A percentile compares a stretch with the other conserved stretches of the same genome.
These are phyloP conservation scores for Nerophis lumbriciformis DNA, from an alignment of 2,113 vertebrate species.

Conservation along the genomic window DNA sequence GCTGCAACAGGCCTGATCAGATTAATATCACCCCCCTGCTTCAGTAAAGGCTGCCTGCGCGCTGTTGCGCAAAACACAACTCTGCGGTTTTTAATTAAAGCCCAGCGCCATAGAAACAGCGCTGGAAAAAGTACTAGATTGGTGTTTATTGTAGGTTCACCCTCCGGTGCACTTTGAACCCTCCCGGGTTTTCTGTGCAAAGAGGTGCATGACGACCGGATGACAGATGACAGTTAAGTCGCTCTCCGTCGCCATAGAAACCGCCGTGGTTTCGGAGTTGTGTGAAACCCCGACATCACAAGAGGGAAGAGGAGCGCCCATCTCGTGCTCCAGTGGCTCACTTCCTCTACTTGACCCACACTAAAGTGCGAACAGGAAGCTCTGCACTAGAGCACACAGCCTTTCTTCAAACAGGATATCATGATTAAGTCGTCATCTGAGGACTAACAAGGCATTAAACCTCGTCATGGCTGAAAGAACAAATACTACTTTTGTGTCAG, in stretches of 20 bases:
- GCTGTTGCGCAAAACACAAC: background rate
- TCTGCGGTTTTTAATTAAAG: background rate
- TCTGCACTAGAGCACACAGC: background rate
- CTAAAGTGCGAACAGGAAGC: background rate
- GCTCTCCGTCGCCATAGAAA: background rate
- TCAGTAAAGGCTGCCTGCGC: background rate
- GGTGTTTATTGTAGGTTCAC: constrained; percentile 5
- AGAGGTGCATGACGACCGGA: constrained; percentile 7
- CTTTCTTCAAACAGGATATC: constrained; percentile 12
- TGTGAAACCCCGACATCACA: background rate
- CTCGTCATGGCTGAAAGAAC: too few relatives aligned
- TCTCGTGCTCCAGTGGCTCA: constrained; percentile 3
- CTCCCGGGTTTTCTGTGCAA: background rate
- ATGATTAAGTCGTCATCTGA: background rate
- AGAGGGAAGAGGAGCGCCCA: constrained; percentile 4
- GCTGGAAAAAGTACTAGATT: background rate
- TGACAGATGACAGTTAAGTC: constrained; percentile 6
- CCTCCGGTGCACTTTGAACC: constrained; percentile 23
- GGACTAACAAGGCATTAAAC: too few relatives aligned
- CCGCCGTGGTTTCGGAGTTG: background rate
- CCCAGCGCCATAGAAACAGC: background rate
- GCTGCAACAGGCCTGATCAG: constrained; percentile 30
- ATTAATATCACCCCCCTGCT: constrained; percentile 30
- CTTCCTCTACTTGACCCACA: constrained; percentile 5
- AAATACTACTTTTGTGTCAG: too few relatives aligned